Conservation (phyloP, 2,888 invertebrate genomes). For the Bhutanitis thaidina region DNA sequence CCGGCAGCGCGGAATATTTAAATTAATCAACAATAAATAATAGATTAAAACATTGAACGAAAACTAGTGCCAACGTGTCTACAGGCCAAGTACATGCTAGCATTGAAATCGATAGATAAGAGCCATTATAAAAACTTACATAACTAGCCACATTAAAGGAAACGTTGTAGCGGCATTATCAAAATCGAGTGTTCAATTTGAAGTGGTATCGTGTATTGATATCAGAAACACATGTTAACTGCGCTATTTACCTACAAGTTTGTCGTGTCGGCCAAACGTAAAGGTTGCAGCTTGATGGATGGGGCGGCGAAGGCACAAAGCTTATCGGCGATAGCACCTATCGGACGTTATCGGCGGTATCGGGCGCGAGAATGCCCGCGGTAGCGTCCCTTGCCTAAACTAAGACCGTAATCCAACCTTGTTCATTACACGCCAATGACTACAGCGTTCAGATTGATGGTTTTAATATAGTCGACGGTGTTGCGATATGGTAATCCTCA, state of each 20-base stretch:
- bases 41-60: no score
- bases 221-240: conserved; percentile 70
- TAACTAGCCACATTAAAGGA: conserved; percentile 56
- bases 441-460: conserved; percentile 52
- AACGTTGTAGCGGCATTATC: conserved; percentile 54
- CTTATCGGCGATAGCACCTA: conserved; percentile 63
- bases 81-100: conserved; percentile 9
- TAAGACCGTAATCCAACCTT: conserved; percentile 57
- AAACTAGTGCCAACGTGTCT: conserved; percentile 14
- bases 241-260: conserved; percentile 59
- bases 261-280: conserved; percentile 61
- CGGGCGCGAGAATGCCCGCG: conserved; percentile 37
- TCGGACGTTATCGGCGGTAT: conserved; percentile 54
- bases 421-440: conserved; percentile 67
- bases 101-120: conserved; percentile 38
- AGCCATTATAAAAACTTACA: conserved; percentile 38
- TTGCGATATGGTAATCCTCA: conserved; percentile 14
- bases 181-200: conserved; percentile 50
- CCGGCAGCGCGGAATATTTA: no score
- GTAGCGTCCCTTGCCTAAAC: conserved; percentile 34
- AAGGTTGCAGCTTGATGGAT: conserved; percentile 71
- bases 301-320: conserved; percentile 73
- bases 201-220: conserved; percentile 68
- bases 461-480: conserved; percentile 43
- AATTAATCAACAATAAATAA: no score